A percentile compares a stretch with the other conserved stretches of the same genome.
These are phyloP conservation scores for Formica aserva DNA, from an alignment of 2,888 invertebrate species.

Conservation along the genomic window DNA sequence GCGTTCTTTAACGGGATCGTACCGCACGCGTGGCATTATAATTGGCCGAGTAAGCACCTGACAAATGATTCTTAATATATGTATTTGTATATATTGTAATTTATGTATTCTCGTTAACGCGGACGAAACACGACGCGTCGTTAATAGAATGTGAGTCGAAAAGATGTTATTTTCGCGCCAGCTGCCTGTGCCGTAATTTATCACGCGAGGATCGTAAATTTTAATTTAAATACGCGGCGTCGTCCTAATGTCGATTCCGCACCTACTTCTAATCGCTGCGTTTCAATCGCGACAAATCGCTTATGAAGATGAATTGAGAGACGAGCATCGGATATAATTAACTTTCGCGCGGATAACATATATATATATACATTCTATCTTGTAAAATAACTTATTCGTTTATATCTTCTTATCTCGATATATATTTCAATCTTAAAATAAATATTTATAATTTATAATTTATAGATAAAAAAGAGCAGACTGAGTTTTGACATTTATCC, in stretches of 20 bases:
- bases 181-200: conserved; percentile 32
- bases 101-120: conserved; percentile 46
- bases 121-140: conserved; percentile 4
- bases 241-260: conserved; percentile 37
- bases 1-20: neutral
- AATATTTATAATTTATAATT: neutral
- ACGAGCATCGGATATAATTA: neutral
- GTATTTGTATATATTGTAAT: conserved; percentile 49
- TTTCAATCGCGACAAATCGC: conserved; percentile 44
- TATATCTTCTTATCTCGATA: neutral
- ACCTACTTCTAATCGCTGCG: conserved; percentile 30
- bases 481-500: neutral
- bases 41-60: conserved; percentile 13
- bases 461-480: neutral
- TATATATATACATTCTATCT: neutral
- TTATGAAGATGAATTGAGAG: neutral
- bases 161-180: conserved; percentile 39
- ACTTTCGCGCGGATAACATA: neutral
- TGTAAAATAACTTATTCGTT: neutral
- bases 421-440: conserved; percentile 11
- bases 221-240: conserved; percentile 37
- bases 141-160: conserved; percentile 21
- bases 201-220: conserved; percentile 26
- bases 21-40: neutral
- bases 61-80: conserved; percentile 41